Conservation (phyloP, 2,797 vertebrate genomes). For the Pachyuromys duprasi region DNA sequence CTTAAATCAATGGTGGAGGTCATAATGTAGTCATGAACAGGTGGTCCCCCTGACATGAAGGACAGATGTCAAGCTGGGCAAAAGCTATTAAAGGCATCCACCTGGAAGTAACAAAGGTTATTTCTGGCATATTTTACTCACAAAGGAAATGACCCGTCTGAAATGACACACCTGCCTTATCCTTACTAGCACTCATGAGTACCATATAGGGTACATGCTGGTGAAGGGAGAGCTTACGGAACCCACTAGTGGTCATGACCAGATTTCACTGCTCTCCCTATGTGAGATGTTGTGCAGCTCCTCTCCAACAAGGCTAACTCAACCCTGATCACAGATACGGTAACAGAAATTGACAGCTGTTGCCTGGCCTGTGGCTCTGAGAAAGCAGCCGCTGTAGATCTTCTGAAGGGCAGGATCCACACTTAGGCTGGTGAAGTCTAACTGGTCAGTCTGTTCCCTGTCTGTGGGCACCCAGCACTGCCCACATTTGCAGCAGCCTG, state of each 20-base stretch:
- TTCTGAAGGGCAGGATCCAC: not conserved
- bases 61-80: not conserved
- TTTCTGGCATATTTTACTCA: not conserved
- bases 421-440: too few species aligned
- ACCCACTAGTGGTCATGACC: not conserved
- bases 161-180: not conserved
- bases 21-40: too few species aligned
- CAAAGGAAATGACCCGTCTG: not conserved
- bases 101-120: not conserved
- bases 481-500: not conserved
- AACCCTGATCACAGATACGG: not conserved
- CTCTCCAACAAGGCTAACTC: not conserved
- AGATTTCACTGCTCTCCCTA: not conserved
- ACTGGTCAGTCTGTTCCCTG: not conserved
- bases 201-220: rapidly evolving
- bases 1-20: not conserved
- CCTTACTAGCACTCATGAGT: not conserved
- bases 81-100: not conserved
- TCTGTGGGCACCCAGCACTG: too few species aligned
- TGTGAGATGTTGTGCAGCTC: not conserved
- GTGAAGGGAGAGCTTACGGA: not conserved
- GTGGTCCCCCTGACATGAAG: not conserved
- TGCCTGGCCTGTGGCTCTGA: not conserved
- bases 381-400: not conserved
- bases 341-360: not conserved